Base-by-base conservation (phyloP, 2,113 vertebrate species). In the Lepidothrix coronata region DNA sequence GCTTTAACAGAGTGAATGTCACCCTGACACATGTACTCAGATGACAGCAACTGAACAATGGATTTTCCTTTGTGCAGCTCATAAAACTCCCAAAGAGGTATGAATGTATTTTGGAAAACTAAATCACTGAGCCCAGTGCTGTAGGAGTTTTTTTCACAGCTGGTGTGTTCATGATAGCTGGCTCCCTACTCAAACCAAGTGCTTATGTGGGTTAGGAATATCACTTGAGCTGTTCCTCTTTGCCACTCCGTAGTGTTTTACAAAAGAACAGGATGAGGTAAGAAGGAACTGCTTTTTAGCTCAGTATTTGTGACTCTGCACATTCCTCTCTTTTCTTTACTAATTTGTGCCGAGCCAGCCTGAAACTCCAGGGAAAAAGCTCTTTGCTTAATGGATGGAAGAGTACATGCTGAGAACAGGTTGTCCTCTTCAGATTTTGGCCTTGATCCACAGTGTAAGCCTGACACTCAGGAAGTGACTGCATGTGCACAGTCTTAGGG, bases 11-110 rank as follows among this genome's bases (percentile, higher is more conserved):
- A 99, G 98, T 19, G 99, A 99, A 97, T 99, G 99, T 93, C 99
- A 99, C 94, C 99, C 99, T 81, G 99, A 99, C 97, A 99, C 99
- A 2, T 99, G 99, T 91, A 99, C 99, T 95, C 99, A 99, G 97
- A 99, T 99, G 99, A 99, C 99, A 11, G 99, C 99, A 94, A 99
- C 99, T 30, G 99, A 99, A 97, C 99, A 99, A 94, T 99, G 99
- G 99, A 99, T 99, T 98, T 99, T 99, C 91, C 98, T 99, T 97
- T 99, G 99, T 98, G 99, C 99, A 67, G 99, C 99, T 93, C 99
- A 99, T 98, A 99, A 99, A 98, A 99, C 99, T 87, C 99, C 99
- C 93, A 99, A 99, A 98, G 99, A 99, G 98, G 99, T 99, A 78
- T 66, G 97, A 52, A 82, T 74, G 27, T 71, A 10, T 87, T 85